A percentile compares a stretch with the other conserved stretches of the same genome.
Evolutionary conservation across 2,888 invertebrate species (phyloP).

Genomic region (Halocaridina rubra): DNA sequence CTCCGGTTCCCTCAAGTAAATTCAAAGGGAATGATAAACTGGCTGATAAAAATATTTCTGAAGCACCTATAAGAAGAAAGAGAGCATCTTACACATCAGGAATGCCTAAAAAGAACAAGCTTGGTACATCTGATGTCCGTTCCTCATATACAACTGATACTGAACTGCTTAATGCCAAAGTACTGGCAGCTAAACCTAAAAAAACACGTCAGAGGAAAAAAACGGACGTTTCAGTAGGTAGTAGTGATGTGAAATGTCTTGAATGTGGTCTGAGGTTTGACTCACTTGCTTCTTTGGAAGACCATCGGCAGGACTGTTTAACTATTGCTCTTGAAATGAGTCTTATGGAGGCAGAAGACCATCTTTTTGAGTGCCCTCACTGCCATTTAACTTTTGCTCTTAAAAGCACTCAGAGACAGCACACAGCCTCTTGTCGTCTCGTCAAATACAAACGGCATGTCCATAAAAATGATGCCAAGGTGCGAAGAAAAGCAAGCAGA

Average conservation of each 20-base stretch:
- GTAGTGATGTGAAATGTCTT: constrained; percentile 38
- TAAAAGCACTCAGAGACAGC: constrained; percentile 59
- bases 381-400: constrained; percentile 62
- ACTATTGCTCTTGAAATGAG: constrained; percentile 63
- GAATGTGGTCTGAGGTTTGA: constrained; percentile 61
- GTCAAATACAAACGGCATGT: constrained; percentile 27
- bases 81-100: not conserved
- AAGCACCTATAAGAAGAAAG: not conserved
- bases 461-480: constrained; percentile 7
- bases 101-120: not conserved
- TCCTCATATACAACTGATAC: not conserved
- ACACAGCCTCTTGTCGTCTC: constrained; percentile 52
- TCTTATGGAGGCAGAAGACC: constrained; percentile 60
- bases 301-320: constrained; percentile 58
- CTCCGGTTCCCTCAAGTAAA: not conserved
- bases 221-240: too few species aligned
- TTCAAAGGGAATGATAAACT: not conserved
- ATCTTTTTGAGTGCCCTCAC: constrained; percentile 61
- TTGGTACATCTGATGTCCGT: not conserved
- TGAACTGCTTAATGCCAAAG: not conserved
- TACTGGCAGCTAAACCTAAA: not conserved
- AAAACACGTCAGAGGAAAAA: constrained; percentile 17
- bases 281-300: constrained; percentile 48
- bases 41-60: not conserved
- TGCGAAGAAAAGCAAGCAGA: not conserved